Conservation (phyloP, 2,113 vertebrate genomes). For the Rhinolophus sinicus region DNA sequence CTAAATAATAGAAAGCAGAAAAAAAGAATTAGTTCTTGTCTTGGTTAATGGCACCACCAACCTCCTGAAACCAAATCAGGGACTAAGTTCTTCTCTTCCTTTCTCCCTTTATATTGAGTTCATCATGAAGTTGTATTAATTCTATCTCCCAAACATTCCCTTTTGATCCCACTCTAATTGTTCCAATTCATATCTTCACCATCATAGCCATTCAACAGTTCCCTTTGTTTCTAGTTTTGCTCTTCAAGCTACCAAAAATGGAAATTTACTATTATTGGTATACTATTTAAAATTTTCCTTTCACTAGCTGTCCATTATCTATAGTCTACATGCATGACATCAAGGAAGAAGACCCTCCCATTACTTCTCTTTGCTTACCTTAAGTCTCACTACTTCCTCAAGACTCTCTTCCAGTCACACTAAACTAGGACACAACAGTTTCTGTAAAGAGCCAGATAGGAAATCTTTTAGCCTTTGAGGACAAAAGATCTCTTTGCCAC, state of each 20-base stretch:
- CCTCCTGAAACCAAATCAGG: neutral
- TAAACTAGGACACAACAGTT: neutral
- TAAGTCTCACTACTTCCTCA: neutral
- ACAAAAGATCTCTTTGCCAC: neutral
- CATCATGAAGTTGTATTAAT: neutral
- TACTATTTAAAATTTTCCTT: neutral
- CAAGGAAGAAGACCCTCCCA: neutral
- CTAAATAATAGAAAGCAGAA: neutral
- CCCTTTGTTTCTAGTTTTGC: neutral
- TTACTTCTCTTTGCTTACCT: neutral
- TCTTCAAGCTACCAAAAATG: neutral
- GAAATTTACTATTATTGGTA: neutral
- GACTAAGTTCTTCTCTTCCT: neutral
- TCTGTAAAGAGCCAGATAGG: neutral
- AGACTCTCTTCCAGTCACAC: neutral
- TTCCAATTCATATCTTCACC: neutral
- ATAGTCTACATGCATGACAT: neutral
- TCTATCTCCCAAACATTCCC: neutral
- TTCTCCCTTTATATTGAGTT: neutral
- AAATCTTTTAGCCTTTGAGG: neutral
- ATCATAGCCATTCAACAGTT: neutral
- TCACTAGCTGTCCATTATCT: neutral
- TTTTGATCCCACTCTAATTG: neutral
- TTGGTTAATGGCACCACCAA: neutral
- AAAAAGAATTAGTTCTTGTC: neutral